Evolutionary conservation across 2,113 vertebrate species (phyloP).

Genomic region (Sminthopsis crassicaudata): DNA sequence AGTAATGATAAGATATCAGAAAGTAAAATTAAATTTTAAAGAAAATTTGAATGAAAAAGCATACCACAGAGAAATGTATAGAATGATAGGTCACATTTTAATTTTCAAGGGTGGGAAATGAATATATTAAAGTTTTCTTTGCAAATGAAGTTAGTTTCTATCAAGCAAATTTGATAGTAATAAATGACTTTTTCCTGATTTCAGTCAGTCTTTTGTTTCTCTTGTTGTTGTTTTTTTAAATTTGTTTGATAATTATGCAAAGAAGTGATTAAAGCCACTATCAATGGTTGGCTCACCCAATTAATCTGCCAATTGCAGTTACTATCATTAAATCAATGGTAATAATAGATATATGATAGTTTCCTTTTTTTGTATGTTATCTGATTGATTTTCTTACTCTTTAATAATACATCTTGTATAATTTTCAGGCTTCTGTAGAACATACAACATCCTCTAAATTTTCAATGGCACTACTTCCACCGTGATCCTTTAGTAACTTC

Average conservation of each 20-base stretch:
- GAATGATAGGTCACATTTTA: constrained; percentile 62
- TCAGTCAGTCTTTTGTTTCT: constrained; percentile 54
- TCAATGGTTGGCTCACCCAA: constrained; percentile 87
- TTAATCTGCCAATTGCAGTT: constrained; percentile 88
- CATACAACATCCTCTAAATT: no score
- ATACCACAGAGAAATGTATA: constrained; percentile 36
- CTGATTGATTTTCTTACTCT: no score
- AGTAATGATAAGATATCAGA: constrained; percentile 15
- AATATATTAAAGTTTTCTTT: constrained; percentile 53
- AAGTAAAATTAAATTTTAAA: constrained; percentile 46
- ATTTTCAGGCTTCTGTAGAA: no score
- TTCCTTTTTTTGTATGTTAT: no score
- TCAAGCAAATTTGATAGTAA: constrained; percentile 31
- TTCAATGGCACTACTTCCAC: no score
- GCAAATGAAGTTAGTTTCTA: constrained; percentile 54
- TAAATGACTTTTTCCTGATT: constrained; percentile 50
- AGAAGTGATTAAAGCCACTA: constrained; percentile 88
- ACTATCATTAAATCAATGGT: no score
- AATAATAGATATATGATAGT: no score
- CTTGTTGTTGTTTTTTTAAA: constrained; percentile 41
- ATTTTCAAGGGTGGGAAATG: not conserved
- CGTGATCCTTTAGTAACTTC: no score
- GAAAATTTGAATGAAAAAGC: constrained; percentile 75
- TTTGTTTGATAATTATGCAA: constrained; percentile 80
- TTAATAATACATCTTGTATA: no score